phyloP scores from a whole-genome alignment of 2,888 invertebrate species.

The Acronicta psi region DNA sequence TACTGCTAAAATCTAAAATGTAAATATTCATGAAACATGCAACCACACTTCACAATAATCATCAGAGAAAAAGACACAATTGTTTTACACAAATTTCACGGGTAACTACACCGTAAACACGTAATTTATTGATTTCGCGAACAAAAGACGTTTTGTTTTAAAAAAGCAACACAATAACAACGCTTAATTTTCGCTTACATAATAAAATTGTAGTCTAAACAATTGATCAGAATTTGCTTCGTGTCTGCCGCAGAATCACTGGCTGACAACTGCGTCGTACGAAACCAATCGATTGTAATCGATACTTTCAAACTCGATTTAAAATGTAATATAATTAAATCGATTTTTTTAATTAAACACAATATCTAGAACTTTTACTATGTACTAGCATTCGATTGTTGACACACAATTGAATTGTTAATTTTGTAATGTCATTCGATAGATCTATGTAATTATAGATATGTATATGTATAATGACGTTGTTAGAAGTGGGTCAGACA shows the following conservation, averaged over 20 bases:
- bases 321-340: constrained; percentile 39
- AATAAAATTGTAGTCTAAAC: constrained; percentile 42
- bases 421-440: constrained; percentile 49
- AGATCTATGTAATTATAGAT: constrained; percentile 43
- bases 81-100: constrained; percentile 30
- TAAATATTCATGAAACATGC: no score
- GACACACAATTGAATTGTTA: constrained; percentile 53
- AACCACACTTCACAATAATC: constrained; percentile 1
- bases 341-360: constrained; percentile 41
- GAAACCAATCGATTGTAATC: constrained; percentile 50
- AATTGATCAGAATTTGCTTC: constrained; percentile 48
- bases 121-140: constrained; percentile 19
- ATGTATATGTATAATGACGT: constrained; percentile 44
- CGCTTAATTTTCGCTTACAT: constrained; percentile 45
- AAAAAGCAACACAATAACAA: constrained; percentile 34
- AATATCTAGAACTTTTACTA: constrained; percentile 48
- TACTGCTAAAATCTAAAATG: no score
- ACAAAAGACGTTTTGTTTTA: constrained; percentile 12
- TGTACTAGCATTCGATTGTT: constrained; percentile 30
- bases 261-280: constrained; percentile 49
- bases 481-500: constrained; percentile 47
- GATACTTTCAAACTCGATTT: constrained; percentile 35
- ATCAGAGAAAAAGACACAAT: background rate
- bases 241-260: constrained; percentile 24
- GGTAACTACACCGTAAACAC: constrained; percentile 10